phyloP scores from a whole-genome alignment of 1,140 invertebrate species.

The Drosophila micromelanica region DNA sequence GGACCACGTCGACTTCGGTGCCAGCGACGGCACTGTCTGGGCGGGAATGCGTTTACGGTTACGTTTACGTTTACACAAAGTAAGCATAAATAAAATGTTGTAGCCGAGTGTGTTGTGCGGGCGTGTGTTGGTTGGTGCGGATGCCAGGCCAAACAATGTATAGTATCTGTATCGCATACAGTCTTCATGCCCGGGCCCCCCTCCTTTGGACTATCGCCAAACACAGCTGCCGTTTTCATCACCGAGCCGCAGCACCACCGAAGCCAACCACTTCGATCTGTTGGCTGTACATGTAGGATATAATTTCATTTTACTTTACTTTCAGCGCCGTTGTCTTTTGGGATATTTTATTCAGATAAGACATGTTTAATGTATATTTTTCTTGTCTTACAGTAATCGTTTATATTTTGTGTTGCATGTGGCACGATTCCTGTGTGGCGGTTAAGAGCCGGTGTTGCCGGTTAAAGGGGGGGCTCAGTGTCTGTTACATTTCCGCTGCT shows the following conservation, averaged over 20 bases:
- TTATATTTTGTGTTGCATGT: constrained; percentile 72
- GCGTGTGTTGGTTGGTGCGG: no score
- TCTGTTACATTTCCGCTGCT: constrained; percentile 65
- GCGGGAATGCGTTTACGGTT: constrained; percentile 64
- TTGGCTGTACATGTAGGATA: constrained; percentile 47
- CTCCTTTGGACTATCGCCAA: constrained; percentile 1
- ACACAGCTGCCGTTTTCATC: constrained; percentile 18
- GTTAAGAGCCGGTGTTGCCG: neutral
- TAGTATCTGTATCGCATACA: constrained; percentile 40
- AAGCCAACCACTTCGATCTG: constrained; percentile 60
- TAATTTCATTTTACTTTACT: constrained; percentile 82
- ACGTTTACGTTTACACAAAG: constrained; percentile 75
- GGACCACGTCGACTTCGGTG: neutral
- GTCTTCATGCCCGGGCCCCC: neutral
- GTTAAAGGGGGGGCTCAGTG: constrained; percentile 42
- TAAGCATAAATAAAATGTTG: constrained; percentile 79
- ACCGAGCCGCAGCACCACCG: neutral
- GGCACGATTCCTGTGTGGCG: constrained; percentile 3
- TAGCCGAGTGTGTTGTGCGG: constrained; percentile 16
- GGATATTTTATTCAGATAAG: constrained; percentile 83
- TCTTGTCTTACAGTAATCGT: constrained; percentile 82
- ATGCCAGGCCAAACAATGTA: constrained; percentile 60
- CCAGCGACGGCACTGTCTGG: constrained; percentile 1
- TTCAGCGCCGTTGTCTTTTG: constrained; percentile 81
- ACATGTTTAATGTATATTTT: constrained; percentile 83